Base-by-base conservation (phyloP, 2,797 vertebrate species). In the Bucorvus abyssinicus region DNA sequence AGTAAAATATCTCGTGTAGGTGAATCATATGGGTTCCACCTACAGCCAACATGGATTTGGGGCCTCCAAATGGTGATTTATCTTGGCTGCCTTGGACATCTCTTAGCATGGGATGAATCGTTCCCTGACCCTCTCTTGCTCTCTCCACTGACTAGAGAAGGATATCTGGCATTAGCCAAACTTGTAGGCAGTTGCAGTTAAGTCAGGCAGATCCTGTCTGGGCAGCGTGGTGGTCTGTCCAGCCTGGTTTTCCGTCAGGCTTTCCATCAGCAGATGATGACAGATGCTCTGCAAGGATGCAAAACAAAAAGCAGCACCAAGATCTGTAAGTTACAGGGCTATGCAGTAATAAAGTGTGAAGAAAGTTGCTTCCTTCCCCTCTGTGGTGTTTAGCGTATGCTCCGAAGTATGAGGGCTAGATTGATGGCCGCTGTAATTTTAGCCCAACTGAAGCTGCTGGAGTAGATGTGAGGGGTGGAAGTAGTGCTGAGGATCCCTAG, bases 351-450 rank as follows among this genome's bases (percentile, higher is more conserved):
- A 95, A 84, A 87, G 90, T 83, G 94, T 91, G 96, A 94, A 83
- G 86, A 87, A 94, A 96, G 96, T 95, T 90, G 30, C 64, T 96
- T 95, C 95, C 90, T 96, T 89, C 86, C 94, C 83, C 38, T 90
- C 64, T 18, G 34, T 1, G 20, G 93, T 83, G 93, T 94, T 95
- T 67, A 93, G 56, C 0, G 6, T 57, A 4, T 3, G 86, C 78
- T 87, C 88, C 87, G 52, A 93, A 74, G 77, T 68, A 56, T 0
- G 13, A 86, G 79, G n/a, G 29, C 19, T 61, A 55, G 77, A 89
- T 84, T 94, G 93, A 91, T 70, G 74, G 40, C 40, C 1, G 1
- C 44, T 80, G 69, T 90, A 94, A 93, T 89, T 89, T 83, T 80
- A 95, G 65, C 68, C 75, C 57, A 68, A 50, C 75, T 45, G 71